Base-by-base conservation (phyloP, 2,888 invertebrate species). In the Plagodis pulveraria region DNA sequence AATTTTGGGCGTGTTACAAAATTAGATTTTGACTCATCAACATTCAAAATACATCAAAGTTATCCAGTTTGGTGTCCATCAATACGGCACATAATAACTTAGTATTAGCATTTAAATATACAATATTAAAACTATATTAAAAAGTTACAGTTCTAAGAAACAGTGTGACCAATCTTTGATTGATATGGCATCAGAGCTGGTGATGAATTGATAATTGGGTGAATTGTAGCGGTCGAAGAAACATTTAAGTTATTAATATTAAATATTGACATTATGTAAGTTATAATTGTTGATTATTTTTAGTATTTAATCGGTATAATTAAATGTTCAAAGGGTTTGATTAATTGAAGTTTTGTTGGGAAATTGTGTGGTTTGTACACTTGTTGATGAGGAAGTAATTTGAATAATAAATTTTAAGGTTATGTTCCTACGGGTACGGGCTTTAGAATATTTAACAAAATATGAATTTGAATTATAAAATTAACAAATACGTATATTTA, bases 151-250 rank as follows among this genome's bases (percentile, higher is more conserved):
- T 63, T 68, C 56, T 55, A 22, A 56, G 62, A 62, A 58, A 62
- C 48, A 59, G 38, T 69, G 70, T 71, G 70, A 67, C 71, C 65
- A 69, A 71, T 68, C 56, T 59, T 54, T 68, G 67, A 71, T 71
- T 68, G 61, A 58, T 60, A 61, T 47, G 65, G 63, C 67, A 66
- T 61, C 65, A 57, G 55, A 58, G 10, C 32, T 22, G 43, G 8
- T 49, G 49, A 56, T 51, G 12, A 40, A 49, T 47, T 49, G 45
- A 46, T 50, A 48, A 42, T 61, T 53, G 11, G 36, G 51, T 12
- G 47, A 58, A 58, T 57, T 36, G 56, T 47, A 43, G 50, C 62
- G 58, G 51, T 22, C 34, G 38, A 63, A 58, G 56, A 63, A 61
- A 63, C 57, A 9, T 36, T n/a, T 9, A 7, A 61, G 54, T n/a